These are phyloP conservation scores for Lynx canadensis DNA, from an alignment of 2,113 vertebrate genomes.

Conservation along the genomic window DNA sequence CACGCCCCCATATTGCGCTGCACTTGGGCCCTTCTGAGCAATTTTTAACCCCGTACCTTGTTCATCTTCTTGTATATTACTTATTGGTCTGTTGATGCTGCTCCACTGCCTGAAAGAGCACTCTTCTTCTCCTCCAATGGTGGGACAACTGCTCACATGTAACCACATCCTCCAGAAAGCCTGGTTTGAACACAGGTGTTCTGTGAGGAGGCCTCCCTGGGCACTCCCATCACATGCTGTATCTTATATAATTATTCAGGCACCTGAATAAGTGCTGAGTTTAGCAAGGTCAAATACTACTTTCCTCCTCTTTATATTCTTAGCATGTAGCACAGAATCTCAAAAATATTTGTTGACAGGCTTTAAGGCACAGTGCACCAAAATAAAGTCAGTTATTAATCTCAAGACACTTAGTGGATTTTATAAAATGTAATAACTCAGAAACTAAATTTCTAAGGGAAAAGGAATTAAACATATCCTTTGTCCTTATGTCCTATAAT, in stretches of 20 bases:
- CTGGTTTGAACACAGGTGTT: no score
- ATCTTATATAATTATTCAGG: neutral
- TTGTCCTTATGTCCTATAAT: neutral
- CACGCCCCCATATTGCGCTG: no score
- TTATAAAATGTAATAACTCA: conserved; percentile 16
- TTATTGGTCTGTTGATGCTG: no score
- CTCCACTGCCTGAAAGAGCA: neutral
- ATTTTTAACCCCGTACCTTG: neutral
- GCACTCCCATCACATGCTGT: accelerated
- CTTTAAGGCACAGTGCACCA: neutral
- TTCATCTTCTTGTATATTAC: neutral
- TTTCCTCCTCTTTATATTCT: neutral
- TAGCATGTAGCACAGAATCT: neutral
- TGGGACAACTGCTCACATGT: neutral
- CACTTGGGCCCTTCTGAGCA: neutral
- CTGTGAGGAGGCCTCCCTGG: neutral
- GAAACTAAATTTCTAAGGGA: neutral
- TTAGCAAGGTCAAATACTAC: neutral
- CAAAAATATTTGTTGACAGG: neutral
- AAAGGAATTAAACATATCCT: neutral
- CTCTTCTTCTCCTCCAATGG: neutral
- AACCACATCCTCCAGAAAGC: neutral
- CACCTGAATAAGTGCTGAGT: neutral
- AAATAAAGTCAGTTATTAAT: neutral
- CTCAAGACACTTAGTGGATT: neutral